Evolutionary conservation across 2,113 vertebrate genomes (phyloP).

Genomic region (Brachyhypopomus gauderio): DNA sequence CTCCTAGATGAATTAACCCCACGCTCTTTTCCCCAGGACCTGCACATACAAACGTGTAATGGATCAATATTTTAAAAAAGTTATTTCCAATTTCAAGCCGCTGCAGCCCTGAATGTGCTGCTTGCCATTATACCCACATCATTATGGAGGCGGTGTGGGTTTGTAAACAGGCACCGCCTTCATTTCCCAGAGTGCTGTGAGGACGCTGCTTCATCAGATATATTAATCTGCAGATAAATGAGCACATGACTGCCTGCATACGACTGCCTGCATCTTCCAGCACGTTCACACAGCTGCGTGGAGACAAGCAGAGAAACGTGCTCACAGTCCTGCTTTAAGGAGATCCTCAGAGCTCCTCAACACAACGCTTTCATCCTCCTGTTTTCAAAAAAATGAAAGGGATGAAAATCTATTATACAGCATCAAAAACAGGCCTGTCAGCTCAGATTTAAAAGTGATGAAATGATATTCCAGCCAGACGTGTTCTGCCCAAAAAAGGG

Average conservation of each 20-base stretch:
- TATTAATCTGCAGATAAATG: neutral
- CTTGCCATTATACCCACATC: neutral
- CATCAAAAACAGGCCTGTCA: no score
- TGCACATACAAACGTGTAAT: neutral
- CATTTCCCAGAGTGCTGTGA: neutral
- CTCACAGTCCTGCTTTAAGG: no score
- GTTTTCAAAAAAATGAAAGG: no score
- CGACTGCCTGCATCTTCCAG: neutral
- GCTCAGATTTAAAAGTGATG: no score
- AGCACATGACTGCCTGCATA: neutral
- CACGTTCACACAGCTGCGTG: neutral
- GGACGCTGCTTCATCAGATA: neutral
- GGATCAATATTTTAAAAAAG: conserved; percentile 6
- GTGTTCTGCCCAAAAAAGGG: no score
- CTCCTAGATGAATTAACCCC: neutral
- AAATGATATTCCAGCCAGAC: no score
- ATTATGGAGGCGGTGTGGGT: neutral
- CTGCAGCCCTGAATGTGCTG: neutral
- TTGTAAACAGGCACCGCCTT: neutral
- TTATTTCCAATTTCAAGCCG: conserved; percentile 16
- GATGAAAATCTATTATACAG: no score
- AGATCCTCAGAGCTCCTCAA: no score
- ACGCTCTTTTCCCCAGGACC: neutral
- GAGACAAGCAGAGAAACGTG: neutral
- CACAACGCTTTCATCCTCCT: no score